Evolutionary conservation across 1,140 invertebrate species (phyloP).

Genomic region (Heliconius hewitsoni): DNA sequence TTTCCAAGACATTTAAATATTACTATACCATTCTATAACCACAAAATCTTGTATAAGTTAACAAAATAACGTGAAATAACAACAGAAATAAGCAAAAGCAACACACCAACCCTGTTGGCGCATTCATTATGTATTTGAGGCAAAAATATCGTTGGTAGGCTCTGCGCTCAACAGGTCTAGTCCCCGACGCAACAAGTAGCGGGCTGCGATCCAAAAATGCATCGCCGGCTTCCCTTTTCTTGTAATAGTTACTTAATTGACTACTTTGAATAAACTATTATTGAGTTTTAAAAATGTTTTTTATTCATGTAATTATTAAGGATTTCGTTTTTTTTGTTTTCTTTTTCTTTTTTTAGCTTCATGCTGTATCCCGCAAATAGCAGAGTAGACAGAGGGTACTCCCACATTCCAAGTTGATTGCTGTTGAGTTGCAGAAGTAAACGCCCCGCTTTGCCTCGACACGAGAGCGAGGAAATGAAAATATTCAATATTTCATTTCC

Average conservation of each 20-base stretch:
- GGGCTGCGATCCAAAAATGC: conserved; percentile 79
- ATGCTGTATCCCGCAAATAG: too few relatives aligned
- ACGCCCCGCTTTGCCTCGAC: too few relatives aligned
- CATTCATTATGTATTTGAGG: conserved; percentile 78
- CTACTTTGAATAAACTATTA: conserved; percentile 43
- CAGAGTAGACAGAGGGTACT: too few relatives aligned
- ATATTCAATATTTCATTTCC: too few relatives aligned
- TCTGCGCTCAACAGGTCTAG: conserved; percentile 66
- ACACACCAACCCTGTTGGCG: conserved; percentile 29
- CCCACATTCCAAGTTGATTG: too few relatives aligned
- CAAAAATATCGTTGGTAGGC: conserved; percentile 72
- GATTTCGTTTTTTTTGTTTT: background rate
- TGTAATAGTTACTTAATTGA: conserved; percentile 48
- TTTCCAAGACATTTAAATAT: too few relatives aligned
- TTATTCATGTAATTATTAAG: background rate
- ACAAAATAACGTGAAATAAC: background rate
- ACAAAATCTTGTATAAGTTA: too few relatives aligned
- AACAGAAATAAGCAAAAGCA: background rate
- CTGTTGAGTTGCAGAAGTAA: too few relatives aligned
- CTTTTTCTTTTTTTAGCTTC: too few relatives aligned
- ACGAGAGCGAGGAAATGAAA: too few relatives aligned
- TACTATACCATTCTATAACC: too few relatives aligned
- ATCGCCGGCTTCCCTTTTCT: conserved; percentile 51
- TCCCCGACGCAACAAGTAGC: conserved; percentile 72
- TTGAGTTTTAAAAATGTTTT: background rate